Conservation (phyloP, 92 coral and sea anemone genomes). For the Meandrina meandrites region DNA sequence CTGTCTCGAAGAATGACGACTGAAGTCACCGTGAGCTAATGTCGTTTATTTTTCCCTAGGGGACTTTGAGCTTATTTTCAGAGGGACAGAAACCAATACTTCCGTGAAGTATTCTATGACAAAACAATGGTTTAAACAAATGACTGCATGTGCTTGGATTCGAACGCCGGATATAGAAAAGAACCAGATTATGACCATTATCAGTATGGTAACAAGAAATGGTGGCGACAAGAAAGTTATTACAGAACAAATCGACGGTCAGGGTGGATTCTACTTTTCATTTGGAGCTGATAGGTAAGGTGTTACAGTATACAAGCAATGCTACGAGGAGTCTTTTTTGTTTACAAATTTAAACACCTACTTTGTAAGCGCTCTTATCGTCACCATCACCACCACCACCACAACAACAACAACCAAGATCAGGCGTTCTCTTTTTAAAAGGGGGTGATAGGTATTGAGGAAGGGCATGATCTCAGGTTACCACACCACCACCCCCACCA, state of each 20-base stretch:
- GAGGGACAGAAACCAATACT: background rate
- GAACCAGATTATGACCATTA: background rate
- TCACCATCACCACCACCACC: too few relatives aligned
- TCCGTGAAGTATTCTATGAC: background rate
- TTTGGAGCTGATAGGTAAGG: background rate
- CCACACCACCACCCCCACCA: too few relatives aligned
- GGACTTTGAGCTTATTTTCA: constrained; percentile 22
- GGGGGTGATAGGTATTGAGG: too few relatives aligned
- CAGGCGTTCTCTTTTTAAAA: too few relatives aligned
- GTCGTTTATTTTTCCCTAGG: background rate
- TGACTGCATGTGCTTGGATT: constrained; percentile 9
- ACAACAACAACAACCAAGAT: too few relatives aligned
- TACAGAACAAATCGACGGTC: background rate
- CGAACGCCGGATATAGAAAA: background rate
- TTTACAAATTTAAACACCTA: too few relatives aligned
- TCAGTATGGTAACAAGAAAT: background rate
- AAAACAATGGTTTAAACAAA: background rate
- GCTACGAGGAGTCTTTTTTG: too few relatives aligned
- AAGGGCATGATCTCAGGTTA: too few relatives aligned
- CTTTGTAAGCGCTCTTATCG: background rate
- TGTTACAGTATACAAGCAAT: background rate
- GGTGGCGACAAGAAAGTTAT: background rate
- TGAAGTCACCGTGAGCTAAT: background rate
- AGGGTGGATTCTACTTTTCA: background rate
- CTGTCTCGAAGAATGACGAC: background rate